Percentiles rank a stretch among this genome's conserved stretches.
phyloP scores from a whole-genome alignment of 2,888 invertebrate genomes.

The Limulus polyphemus region DNA sequence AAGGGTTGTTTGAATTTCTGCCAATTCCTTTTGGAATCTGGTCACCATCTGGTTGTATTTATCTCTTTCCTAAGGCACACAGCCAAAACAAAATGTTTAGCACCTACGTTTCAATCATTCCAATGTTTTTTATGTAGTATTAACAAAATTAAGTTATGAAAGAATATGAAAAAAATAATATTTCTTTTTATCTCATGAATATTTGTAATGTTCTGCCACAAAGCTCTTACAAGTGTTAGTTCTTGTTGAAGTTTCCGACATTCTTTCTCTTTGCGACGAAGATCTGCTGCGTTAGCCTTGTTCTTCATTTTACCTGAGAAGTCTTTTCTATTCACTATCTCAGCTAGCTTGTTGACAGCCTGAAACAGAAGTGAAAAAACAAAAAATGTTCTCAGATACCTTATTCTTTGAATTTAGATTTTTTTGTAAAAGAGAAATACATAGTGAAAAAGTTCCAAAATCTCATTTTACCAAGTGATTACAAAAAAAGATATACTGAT shows the following conservation, averaged over 20 bases:
- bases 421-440: too few species aligned
- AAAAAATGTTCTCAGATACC: too few species aligned
- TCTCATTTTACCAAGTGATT: too few species aligned
- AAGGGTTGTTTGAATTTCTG: constrained; percentile 71
- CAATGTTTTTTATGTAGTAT: too few species aligned
- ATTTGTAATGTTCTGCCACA: too few species aligned
- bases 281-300: constrained; percentile 44
- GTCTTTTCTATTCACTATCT: constrained; percentile 88
- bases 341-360: constrained; percentile 92
- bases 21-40: constrained; percentile 70
- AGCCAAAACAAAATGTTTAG: background rate
- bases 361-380: constrained; percentile 33
- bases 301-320: constrained; percentile 51
- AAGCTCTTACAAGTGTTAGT: constrained; percentile 50
- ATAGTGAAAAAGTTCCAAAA: too few species aligned
- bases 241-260: constrained; percentile 88
- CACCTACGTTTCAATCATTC: background rate
- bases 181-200: too few species aligned
- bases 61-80: constrained; percentile 57
- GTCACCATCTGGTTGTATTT: constrained; percentile 77
- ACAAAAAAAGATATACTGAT: too few species aligned
- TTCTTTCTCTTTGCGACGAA: constrained; percentile 85
- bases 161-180: constrained; percentile 1
- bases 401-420: too few species aligned
- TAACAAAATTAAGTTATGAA: too few species aligned